Evolutionary conservation across 2,888 invertebrate genomes (phyloP), one percentile per base, ranked within the genome.

Genomic region (Lasioglossum oenotherae): DNA sequence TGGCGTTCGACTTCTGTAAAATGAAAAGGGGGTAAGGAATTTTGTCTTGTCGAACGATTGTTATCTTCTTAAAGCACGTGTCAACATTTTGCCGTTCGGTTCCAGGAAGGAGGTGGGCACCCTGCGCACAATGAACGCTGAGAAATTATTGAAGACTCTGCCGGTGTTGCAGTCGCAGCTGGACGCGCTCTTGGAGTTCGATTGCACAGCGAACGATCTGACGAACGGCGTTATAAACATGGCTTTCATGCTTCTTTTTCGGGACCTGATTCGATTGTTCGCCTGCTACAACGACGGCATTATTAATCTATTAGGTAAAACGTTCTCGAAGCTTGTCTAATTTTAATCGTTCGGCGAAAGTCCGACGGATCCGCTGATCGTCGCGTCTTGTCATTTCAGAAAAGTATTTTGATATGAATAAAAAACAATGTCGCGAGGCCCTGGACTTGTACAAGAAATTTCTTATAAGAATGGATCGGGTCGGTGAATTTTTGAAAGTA

Each of bases 1-100:
- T 99, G 94, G 99, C 99, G 91, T 99, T 99, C 95, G 99, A 99
- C 96, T 99, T 99, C 96, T 99, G 99, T 96, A 99, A 99, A 97
- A 99, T 99, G 80, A 99, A 99, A 96, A 96, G 99, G 95, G 99
- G 99, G 98, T 99, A 96, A 38, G 88, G 71, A 60, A n/a, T 12
- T n/a, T 38, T 23, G 5, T 38, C 14, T 14, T 14, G 27, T 31
- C 31, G 0, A 31, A 27, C 5, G 14, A 27, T 60, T 5, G 60
- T 60, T 3, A 31, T 0, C 27, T 16, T 31, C 0, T 5, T 16
- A 5, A 16, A 16, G 5, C 31, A 23, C 53, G 53, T 38, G 44
- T 49, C 8, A 69, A 53, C 23, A 10, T n/a, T 8, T 35, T 10
- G 23, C 23, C 3, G 14, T 78, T 53, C 31, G 0, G 12, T 93